Conservation (phyloP, 2,797 vertebrate genomes). For the Spizella passerina region DNA sequence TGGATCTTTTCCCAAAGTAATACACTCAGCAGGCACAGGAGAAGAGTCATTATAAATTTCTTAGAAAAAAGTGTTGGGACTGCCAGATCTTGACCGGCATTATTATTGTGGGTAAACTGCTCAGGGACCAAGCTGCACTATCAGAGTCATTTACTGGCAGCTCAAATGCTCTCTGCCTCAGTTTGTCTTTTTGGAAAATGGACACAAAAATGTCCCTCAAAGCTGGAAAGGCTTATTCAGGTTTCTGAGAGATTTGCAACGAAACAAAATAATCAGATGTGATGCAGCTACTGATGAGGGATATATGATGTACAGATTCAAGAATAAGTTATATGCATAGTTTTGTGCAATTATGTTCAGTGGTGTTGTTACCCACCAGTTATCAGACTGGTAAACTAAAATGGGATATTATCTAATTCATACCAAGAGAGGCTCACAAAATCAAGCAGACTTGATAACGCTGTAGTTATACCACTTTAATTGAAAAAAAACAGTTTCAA, state of each 20-base stretch:
- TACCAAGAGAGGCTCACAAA: background rate
- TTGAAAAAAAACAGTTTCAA: background rate
- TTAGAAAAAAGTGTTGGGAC: slow-evolving; percentile 32
- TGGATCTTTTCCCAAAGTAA: slow-evolving; percentile 40
- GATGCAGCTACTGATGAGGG: background rate
- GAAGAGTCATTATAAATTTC: slow-evolving; percentile 22
- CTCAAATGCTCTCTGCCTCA: slow-evolving; percentile 10
- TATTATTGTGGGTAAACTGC: slow-evolving; percentile 35
- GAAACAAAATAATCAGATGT: background rate
- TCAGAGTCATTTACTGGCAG: slow-evolving; percentile 48
- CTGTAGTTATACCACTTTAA: background rate
- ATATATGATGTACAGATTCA: background rate
- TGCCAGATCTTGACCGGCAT: slow-evolving; percentile 50
- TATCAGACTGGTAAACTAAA: background rate
- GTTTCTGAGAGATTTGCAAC: background rate
- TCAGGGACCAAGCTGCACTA: background rate
- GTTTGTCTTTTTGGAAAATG: slow-evolving; percentile 12
- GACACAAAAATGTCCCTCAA: background rate
- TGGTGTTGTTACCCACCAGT: background rate
- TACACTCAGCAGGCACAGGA: background rate
- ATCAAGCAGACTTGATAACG: background rate
- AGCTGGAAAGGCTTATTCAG: background rate
- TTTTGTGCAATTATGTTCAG: background rate
- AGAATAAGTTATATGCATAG: background rate
- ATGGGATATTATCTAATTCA: background rate